Conservation (phyloP, 2,113 vertebrate genomes). For the Callopanchax toddi region DNA sequence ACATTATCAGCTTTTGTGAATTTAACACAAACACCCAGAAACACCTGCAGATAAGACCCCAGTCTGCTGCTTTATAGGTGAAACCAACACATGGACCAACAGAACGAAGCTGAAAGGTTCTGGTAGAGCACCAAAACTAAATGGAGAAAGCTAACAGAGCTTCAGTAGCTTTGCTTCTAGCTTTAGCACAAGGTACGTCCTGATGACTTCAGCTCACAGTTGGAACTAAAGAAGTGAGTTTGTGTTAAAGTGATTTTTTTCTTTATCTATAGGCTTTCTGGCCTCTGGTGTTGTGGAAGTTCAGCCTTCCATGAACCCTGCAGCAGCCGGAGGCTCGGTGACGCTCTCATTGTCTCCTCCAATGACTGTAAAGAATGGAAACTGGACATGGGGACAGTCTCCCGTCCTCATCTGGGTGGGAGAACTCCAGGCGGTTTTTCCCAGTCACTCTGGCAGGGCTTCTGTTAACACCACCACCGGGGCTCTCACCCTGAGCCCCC, state of each 20-base stretch:
- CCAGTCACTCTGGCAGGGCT: conserved; percentile 37
- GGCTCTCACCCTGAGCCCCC: conserved; percentile 48
- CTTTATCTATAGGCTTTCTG: conserved; percentile 21
- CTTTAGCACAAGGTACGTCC: conserved; percentile 37
- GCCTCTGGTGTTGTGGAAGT: conserved; percentile 38
- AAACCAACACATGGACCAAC: conserved; percentile 1
- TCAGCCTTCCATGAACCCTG: conserved; percentile 53
- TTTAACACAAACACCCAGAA: conserved; percentile 35
- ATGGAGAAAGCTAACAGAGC: conserved; percentile 38
- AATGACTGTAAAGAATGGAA: conserved; percentile 14
- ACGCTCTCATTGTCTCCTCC: conserved; percentile 50
- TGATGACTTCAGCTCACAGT: not conserved
- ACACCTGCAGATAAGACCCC: conserved; percentile 62
- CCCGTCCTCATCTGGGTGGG: conserved; percentile 52
- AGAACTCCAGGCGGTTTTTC: conserved; percentile 20
- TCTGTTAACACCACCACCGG: conserved; percentile 44
- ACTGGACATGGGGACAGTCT: conserved; percentile 44
- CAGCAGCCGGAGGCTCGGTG: conserved; percentile 34
- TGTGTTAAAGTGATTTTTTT: not conserved
- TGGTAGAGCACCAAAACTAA: conserved; percentile 23
- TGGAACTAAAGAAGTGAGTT: not conserved
- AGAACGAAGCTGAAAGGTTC: conserved; percentile 21
- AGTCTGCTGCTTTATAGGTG: not conserved
- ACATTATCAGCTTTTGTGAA: conserved; percentile 34
- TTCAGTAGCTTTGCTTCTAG: conserved; percentile 12